phyloP scores from a whole-genome alignment of 2,888 invertebrate genomes.

The Drosophila borborema region DNA sequence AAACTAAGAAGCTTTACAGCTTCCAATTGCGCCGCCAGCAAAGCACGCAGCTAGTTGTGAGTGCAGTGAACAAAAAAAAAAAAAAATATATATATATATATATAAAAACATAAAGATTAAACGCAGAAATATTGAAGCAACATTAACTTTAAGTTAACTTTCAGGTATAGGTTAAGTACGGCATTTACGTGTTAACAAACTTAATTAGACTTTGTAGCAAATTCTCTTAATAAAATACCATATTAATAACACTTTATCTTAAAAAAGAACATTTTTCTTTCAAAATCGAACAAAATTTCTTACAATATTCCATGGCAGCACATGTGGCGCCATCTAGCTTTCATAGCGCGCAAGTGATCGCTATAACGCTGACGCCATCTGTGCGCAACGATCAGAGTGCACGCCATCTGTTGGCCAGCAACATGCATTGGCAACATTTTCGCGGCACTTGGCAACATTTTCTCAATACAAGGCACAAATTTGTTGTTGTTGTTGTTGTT shows the following conservation, averaged over 20 bases:
- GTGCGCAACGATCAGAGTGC: slow-evolving; percentile 5
- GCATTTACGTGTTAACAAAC: not conserved
- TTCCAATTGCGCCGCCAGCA: slow-evolving; percentile 10
- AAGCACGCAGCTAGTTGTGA: not conserved
- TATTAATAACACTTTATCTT: not conserved
- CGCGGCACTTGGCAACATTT: slow-evolving; percentile 23
- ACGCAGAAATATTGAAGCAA: too few relatives aligned
- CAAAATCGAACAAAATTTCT: not conserved
- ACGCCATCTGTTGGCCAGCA: slow-evolving; percentile 57
- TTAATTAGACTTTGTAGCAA: not conserved
- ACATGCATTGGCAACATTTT: slow-evolving; percentile 40
- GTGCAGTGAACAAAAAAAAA: not conserved
- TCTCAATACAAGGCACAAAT: slow-evolving; percentile 30
- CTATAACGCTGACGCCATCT: slow-evolving; percentile 36
- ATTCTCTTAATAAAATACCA: not conserved
- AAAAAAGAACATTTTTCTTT: not conserved
- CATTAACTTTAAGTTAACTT: not conserved
- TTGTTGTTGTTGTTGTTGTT: slow-evolving; percentile 11
- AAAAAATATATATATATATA: not conserved
- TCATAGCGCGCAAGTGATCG: slow-evolving; percentile 13
- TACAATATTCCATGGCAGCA: slow-evolving; percentile 12
- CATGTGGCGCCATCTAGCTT: slow-evolving; percentile 37
- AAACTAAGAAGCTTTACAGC: slow-evolving; percentile 50
- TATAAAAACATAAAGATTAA: not conserved
- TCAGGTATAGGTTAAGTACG: too few relatives aligned